phyloP scores from a whole-genome alignment of 2,888 invertebrate genomes.

The Malachius bipustulatus region DNA sequence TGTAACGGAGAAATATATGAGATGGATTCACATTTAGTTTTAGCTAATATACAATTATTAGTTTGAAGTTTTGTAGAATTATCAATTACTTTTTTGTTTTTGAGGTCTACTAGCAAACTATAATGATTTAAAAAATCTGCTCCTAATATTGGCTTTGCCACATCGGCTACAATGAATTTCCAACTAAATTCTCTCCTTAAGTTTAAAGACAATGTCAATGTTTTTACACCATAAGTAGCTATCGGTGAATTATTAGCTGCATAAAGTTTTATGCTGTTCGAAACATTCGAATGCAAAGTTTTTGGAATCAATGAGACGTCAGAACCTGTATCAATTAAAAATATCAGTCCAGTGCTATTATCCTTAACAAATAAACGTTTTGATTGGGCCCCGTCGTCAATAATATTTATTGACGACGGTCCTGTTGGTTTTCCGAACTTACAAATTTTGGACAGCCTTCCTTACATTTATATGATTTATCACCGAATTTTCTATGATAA shows the following conservation, averaged over 20 bases:
- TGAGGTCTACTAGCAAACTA: slow-evolving; percentile 15
- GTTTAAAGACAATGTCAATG: slow-evolving; percentile 12
- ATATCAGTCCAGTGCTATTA: neutral
- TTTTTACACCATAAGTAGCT: slow-evolving; percentile 8
- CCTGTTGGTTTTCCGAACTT: too few relatives aligned
- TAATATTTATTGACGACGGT: too few relatives aligned
- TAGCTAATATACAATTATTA: too few relatives aligned
- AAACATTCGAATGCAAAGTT: too few relatives aligned
- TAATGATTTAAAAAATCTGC: slow-evolving; percentile 16
- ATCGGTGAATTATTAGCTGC: slow-evolving; percentile 10
- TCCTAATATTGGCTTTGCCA: slow-evolving; percentile 17
- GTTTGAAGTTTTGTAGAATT: slow-evolving; percentile 3
- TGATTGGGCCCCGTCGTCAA: too few relatives aligned
- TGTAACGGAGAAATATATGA: too few relatives aligned
- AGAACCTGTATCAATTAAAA: neutral
- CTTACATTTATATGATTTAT: too few relatives aligned
- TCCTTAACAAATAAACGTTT: slow-evolving; percentile 7
- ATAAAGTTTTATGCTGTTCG: too few relatives aligned
- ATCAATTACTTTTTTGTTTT: slow-evolving; percentile 12
- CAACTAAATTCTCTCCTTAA: slow-evolving; percentile 15
- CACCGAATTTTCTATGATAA: too few relatives aligned
- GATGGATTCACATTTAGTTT: too few relatives aligned
- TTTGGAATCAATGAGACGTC: neutral
- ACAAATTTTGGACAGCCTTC: too few relatives aligned
- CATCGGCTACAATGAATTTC: slow-evolving; percentile 18